phyloP scores from a whole-genome alignment of 2,888 invertebrate genomes.

The Lasioglossum zephyrum region DNA sequence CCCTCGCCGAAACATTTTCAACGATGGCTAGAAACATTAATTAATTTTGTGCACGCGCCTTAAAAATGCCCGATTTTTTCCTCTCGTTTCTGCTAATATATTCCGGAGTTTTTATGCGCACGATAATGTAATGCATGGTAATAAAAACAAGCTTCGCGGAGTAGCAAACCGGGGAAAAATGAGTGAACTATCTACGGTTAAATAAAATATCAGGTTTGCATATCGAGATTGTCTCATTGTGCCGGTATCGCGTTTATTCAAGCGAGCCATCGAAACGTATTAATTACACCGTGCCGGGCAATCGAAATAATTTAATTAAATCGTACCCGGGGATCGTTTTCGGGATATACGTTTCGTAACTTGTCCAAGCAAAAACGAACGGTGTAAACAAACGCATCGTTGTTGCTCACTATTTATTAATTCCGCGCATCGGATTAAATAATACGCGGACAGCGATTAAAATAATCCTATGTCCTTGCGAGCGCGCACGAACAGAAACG shows the following conservation, averaged over 20 bases:
- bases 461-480: slow-evolving; percentile 50
- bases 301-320: slow-evolving; percentile 34
- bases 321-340: not conserved
- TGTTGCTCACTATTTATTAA: slow-evolving; percentile 33
- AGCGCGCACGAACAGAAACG: slow-evolving; percentile 11
- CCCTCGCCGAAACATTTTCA: not conserved
- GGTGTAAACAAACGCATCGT: slow-evolving; percentile 14
- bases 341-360: slow-evolving; percentile 25
- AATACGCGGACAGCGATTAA: slow-evolving; percentile 51
- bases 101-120: not conserved
- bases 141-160: not conserved
- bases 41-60: not conserved
- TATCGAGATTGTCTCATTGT: not conserved
- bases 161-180: not conserved
- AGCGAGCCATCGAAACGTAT: not conserved
- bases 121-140: not conserved
- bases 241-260: not conserved
- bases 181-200: not conserved
- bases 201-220: not conserved
- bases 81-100: not conserved
- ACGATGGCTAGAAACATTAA: not conserved
- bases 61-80: not conserved
- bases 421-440: slow-evolving; percentile 49
- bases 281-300: not conserved
- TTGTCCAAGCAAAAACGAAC: slow-evolving; percentile 11